A percentile compares a stretch with the other conserved stretches of the same genome.
These are phyloP conservation scores for Alitta virens DNA, from an alignment of 2,888 invertebrate species.

Conservation along the genomic window DNA sequence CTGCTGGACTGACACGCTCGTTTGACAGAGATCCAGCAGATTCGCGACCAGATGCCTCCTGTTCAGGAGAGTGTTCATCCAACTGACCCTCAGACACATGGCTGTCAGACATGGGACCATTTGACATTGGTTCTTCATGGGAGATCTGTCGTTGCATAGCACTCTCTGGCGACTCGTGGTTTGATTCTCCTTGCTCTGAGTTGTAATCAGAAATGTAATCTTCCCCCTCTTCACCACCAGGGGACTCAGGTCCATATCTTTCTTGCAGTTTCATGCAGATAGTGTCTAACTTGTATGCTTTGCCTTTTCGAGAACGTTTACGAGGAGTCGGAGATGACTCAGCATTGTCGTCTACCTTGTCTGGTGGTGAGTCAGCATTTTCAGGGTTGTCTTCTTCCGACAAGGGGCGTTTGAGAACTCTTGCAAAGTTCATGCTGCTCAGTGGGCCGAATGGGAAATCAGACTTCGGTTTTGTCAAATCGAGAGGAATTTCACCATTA, in stretches of 20 bases:
- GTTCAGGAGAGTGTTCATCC: not conserved
- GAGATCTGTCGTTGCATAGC: too few species aligned
- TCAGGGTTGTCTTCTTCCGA: not conserved
- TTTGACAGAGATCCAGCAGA: not conserved
- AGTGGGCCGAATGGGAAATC: not conserved
- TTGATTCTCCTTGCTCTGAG: slow-evolving; percentile 3
- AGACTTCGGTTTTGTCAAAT: slow-evolving; percentile 38
- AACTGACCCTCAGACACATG: not conserved
- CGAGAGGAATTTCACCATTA: slow-evolving; percentile 39
- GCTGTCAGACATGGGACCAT: too few species aligned
- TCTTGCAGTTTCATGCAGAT: slow-evolving; percentile 50
- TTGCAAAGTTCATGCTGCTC: slow-evolving; percentile 3
- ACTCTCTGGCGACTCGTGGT: too few species aligned
- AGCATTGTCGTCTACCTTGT: too few species aligned
- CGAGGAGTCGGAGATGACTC: slow-evolving; percentile 47
- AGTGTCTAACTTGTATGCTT: slow-evolving; percentile 75
- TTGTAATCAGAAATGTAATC: not conserved
- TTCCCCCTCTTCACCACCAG: not conserved
- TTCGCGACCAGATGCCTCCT: not conserved
- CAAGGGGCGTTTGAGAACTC: not conserved
- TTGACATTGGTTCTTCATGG: too few species aligned
- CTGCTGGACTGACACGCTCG: not conserved
- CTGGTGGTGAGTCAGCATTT: slow-evolving; percentile 2
- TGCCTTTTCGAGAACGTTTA: slow-evolving; percentile 78
- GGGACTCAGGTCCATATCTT: slow-evolving; percentile 24